A percentile compares a stretch with the other conserved stretches of the same genome.
Conservation (phyloP, 92 coral and sea anemone genomes). For the Umimayanthus chanpuru region DNA sequence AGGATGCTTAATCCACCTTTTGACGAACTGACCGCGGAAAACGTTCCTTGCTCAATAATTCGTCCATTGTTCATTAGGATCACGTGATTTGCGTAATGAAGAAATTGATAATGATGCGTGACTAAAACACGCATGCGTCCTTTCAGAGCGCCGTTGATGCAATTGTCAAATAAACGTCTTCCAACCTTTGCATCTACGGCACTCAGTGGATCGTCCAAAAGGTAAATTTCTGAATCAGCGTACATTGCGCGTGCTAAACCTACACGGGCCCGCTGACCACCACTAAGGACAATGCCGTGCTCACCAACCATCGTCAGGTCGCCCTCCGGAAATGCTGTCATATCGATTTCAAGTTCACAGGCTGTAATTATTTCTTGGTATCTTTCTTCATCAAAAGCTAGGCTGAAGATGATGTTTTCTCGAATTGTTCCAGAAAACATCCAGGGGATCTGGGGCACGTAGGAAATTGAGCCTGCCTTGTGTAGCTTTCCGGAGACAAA, state of each 20-base stretch:
- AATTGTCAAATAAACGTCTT: background rate
- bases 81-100: constrained; percentile 11
- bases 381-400: background rate
- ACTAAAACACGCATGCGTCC: no score
- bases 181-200: background rate
- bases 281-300: no score
- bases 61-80: background rate
- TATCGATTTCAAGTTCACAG: background rate
- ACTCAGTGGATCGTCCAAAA: no score
- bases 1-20: background rate
- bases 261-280: no score
- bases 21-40: background rate
- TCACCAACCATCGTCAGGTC: no score
- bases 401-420: no score
- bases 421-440: background rate
- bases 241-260: background rate
- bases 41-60: background rate
- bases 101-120: background rate
- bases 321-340: no score
- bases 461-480: background rate
- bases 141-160: background rate
- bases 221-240: background rate
- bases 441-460: background rate
- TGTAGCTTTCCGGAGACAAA: background rate
- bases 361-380: background rate